Percentiles rank a stretch among this genome's conserved stretches.
phyloP scores from a whole-genome alignment of 1,140 invertebrate genomes.

The Drosophila auraria region DNA sequence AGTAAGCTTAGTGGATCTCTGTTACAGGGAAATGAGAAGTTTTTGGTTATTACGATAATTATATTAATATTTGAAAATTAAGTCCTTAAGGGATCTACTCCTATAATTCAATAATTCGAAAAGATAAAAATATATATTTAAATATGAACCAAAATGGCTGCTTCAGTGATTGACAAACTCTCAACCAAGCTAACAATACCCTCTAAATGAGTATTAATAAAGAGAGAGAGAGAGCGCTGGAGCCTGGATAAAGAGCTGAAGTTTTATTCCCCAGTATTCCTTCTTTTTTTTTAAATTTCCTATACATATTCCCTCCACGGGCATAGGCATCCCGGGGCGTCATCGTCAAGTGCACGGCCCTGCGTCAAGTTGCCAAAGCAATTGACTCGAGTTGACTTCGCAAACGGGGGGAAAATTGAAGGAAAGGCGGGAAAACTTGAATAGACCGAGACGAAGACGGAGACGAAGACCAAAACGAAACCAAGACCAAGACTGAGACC shows the following conservation, averaged over 20 bases:
- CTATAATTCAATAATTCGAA: no score
- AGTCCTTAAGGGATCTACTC: no score
- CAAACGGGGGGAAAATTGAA: background rate
- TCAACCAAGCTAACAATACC: background rate
- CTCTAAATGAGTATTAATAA: background rate
- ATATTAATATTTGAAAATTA: no score
- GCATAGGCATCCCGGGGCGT: slow-evolving; percentile 35
- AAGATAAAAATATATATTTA: no score
- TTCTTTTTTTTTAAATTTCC: background rate
- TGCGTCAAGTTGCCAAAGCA: slow-evolving; percentile 60
- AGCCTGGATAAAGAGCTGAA: background rate
- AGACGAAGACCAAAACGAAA: background rate
- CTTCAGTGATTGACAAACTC: background rate
- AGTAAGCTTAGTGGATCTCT: no score
- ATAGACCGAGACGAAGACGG: slow-evolving; percentile 6
- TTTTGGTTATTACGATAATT: no score
- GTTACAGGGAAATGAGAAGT: no score
- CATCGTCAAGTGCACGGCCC: slow-evolving; percentile 58
- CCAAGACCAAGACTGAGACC: slow-evolving; percentile 3
- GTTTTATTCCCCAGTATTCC: background rate
- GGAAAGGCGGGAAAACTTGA: slow-evolving; percentile 9
- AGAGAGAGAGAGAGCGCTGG: no score
- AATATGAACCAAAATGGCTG: background rate
- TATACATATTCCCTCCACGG: slow-evolving; percentile 2
- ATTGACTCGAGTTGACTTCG: slow-evolving; percentile 49